Conservation (phyloP, 2,113 vertebrate species). For the Podilymbus podiceps region DNA sequence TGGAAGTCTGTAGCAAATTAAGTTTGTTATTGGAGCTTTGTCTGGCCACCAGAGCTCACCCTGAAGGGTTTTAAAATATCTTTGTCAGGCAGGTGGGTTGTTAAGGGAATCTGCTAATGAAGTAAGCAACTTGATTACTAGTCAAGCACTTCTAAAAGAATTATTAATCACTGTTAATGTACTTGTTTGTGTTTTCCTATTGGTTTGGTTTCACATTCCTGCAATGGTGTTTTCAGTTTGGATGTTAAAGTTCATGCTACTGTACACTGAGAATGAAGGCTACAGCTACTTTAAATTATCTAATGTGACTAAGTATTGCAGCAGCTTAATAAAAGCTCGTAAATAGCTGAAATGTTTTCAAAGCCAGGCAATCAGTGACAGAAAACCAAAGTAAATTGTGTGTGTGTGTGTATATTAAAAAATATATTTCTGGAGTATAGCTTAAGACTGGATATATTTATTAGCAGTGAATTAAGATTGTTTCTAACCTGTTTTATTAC, state of each 20-base stretch:
- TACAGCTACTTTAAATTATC: neutral
- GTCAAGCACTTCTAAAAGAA: neutral
- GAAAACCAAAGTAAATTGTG: neutral
- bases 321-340: neutral
- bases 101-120: neutral
- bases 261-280: neutral
- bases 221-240: neutral
- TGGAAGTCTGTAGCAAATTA: neutral
- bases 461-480: neutral
- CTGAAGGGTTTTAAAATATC: neutral
- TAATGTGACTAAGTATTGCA: neutral
- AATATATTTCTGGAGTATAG: neutral
- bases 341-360: neutral
- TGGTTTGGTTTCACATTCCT: neutral
- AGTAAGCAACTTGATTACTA: neutral
- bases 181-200: neutral
- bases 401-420: too few relatives aligned
- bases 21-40: neutral
- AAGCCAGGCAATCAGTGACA: neutral
- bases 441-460: neutral
- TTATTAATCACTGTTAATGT: slow-evolving; percentile 4
- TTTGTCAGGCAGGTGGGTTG: neutral
- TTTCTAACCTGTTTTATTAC: neutral
- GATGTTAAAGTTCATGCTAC: neutral
- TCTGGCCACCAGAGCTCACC: slow-evolving; percentile 22